Conservation (phyloP, 2,113 vertebrate species). For the Antennarius striatus region DNA sequence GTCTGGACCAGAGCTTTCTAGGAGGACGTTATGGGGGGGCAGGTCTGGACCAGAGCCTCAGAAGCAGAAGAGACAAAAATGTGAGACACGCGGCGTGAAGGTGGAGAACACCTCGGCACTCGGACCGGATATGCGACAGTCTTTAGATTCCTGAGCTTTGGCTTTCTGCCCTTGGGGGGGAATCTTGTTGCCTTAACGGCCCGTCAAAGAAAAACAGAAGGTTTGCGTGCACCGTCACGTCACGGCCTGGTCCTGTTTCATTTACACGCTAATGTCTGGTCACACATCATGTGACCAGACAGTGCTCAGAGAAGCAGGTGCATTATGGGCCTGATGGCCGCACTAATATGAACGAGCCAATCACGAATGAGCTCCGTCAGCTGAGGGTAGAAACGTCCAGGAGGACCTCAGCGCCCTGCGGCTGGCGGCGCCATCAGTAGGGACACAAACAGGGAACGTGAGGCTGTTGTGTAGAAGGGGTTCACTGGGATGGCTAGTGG, state of each 20-base stretch:
- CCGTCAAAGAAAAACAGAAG: background rate
- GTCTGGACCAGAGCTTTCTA: too few relatives aligned
- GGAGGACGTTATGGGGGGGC: background rate
- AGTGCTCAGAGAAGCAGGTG: background rate
- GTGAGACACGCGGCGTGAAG: conserved; percentile 23
- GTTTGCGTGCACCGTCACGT: background rate
- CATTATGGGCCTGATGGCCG: background rate
- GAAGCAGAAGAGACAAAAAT: conserved; percentile 26
- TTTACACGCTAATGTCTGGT: background rate
- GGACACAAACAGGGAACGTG: conserved; percentile 9
- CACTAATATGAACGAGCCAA: too few relatives aligned
- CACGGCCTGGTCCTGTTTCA: too few relatives aligned
- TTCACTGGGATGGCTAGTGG: conserved; percentile 28
- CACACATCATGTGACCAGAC: background rate
- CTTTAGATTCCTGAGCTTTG: conserved; percentile 57
- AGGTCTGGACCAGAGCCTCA: conserved; percentile 23
- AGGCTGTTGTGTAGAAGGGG: conserved; percentile 27
- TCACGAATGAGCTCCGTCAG: too few relatives aligned
- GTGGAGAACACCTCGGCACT: conserved; percentile 20
- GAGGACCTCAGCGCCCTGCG: background rate
- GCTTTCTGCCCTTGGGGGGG: conserved; percentile 17
- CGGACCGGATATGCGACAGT: conserved; percentile 54
- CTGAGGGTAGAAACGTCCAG: background rate
- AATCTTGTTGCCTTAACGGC: background rate
- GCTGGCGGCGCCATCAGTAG: background rate